A percentile compares a stretch with the other conserved stretches of the same genome.
Evolutionary conservation across 53 echinoderm and acorn worm species (phyloP).

Genomic region (Crossaster papposus): DNA sequence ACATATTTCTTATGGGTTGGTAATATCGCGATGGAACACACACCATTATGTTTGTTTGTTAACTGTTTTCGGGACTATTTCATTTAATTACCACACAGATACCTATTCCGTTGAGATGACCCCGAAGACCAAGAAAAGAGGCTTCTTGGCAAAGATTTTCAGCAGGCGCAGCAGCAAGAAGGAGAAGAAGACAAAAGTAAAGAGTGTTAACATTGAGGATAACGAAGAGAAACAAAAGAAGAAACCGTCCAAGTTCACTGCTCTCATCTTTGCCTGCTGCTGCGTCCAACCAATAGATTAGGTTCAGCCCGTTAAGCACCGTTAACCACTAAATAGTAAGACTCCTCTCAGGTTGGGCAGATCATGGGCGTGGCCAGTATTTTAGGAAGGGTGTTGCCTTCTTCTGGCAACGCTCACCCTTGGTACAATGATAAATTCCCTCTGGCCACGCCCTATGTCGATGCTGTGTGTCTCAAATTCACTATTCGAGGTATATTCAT

Average conservation of each 20-base stretch:
- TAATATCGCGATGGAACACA: background rate
- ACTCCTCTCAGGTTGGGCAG: background rate
- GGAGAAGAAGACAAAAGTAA: background rate
- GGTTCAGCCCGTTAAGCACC: background rate
- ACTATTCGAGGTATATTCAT: too few relatives aligned
- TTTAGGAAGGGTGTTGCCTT: background rate
- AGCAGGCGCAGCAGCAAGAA: constrained; percentile 5
- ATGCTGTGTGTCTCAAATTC: background rate
- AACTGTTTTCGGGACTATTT: background rate
- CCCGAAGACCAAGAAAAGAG: constrained; percentile 20
- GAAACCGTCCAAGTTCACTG: constrained; percentile 1
- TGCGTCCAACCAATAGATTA: constrained; percentile 34
- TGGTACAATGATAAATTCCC: background rate
- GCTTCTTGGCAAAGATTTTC: constrained; percentile 25
- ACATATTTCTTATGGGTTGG: background rate
- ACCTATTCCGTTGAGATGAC: background rate
- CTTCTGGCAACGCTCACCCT: background rate
- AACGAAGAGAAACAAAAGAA: background rate
- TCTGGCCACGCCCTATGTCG: background rate
- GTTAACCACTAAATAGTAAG: background rate
- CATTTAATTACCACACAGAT: background rate
- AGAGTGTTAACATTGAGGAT: background rate
- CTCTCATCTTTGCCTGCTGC: constrained; percentile 37
- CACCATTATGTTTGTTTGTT: background rate
- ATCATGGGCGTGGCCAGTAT: background rate